Base-by-base conservation (phyloP, 2,888 invertebrate genomes). In the Sinotaia quadrata region DNA sequence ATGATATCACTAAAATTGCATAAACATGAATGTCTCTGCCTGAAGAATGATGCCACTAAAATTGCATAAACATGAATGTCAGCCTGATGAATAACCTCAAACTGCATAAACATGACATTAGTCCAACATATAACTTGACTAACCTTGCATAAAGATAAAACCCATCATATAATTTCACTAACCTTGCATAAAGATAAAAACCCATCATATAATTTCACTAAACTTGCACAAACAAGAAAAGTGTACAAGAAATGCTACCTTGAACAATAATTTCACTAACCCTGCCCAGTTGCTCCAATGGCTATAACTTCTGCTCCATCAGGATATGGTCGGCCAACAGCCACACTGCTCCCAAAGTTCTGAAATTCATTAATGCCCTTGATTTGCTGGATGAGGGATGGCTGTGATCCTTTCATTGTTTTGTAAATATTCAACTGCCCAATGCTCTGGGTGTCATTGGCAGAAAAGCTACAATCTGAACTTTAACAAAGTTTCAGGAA, bases 251-350 rank as follows among this genome's bases (percentile, higher is more conserved):
- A 36, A 36, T 4, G 18, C 18, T n/a, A 52, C 12, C n/a, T 33
- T 54, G 10, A 54, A n/a, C 1, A 41, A n/a, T n/a, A 7, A 10
- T 29, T 29, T 33, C 7, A 7, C 59, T 51, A n/a, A 75, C 75
- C 57, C 54, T 71, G 66, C 0, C 79, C 79, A 8, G 76, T 62
- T 7, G 73, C 70, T 41, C 76, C 68, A 4, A 81, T 72, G 4
- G 82, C 84, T 63, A 82, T 33, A 12, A 81, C 73, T 36, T 54
- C 67, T 44, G 68, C 68, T 21, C 51, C 66, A 24, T 73, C 72
- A 58, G 69, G 68, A 58, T 73, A 78, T n/a, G 81, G 81, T 34
- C 70, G 68, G 8, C 83, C 83, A 12, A 82, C 68, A 54, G 75
- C 77, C 2, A 75, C 59, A 36, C 76, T 77, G 67, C 72, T 74